Conservation (phyloP, 2,113 vertebrate species). For the Peromyscus leucopus region DNA sequence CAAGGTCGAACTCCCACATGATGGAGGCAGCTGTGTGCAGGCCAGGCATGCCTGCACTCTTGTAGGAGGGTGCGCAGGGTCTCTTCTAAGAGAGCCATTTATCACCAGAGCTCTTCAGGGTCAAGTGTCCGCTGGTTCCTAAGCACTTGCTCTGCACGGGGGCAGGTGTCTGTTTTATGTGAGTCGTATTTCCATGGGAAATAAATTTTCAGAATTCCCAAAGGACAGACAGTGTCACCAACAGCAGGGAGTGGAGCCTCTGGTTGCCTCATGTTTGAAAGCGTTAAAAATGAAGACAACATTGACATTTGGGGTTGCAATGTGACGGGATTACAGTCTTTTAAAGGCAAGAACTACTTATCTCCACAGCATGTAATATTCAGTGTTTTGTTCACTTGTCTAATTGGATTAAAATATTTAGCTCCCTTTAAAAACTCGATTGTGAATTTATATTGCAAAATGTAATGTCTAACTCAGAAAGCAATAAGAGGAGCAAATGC, state of each 20-base stretch:
- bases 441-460: conserved; percentile 74
- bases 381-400: conserved; percentile 79
- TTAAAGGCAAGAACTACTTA: conserved; percentile 82
- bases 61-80: too few relatives aligned
- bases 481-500: conserved; percentile 53
- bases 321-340: conserved; percentile 79
- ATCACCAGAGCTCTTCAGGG: background rate
- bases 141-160: background rate
- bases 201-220: conserved; percentile 64
- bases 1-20: background rate
- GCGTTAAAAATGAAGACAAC: conserved; percentile 79
- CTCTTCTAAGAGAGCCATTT: background rate
- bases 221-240: conserved; percentile 72
- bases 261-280: conserved; percentile 78
- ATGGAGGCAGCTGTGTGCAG: background rate
- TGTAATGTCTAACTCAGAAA: conserved; percentile 70
- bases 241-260: conserved; percentile 73
- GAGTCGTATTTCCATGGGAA: conserved; percentile 78
- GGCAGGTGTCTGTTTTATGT: conserved; percentile 72
- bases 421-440: conserved; percentile 79
- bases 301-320: conserved; percentile 82
- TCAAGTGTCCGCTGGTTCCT: background rate
- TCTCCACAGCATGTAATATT: conserved; percentile 79
- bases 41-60: background rate
- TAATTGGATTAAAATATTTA: conserved; percentile 81